Evolutionary conservation across 2,797 vertebrate species (phyloP), one percentile per base, ranked within the genome.

Genomic region (Coregonus ussuriensis): DNA sequence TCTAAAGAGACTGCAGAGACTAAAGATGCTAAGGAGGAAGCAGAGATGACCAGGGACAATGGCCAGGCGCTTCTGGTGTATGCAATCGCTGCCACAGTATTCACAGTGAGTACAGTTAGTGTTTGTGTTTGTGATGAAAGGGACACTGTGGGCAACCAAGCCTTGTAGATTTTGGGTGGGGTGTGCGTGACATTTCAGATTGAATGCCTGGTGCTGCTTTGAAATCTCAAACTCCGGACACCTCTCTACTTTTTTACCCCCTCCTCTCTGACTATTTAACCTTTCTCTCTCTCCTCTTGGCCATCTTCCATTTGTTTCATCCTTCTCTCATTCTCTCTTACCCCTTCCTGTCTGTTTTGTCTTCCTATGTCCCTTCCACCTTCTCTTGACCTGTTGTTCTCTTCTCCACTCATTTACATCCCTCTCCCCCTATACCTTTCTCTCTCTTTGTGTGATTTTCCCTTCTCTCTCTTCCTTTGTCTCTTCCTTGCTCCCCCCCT

Each of bases 1-100:
- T 0, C 84, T 0, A 86, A 85, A 25, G 84, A 77, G 37, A 65
- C 31, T 33, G 86, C 85, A 25, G 84, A 77, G 37, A 59, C 0
- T 0, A 25, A 14, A 33, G 51, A 72, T 29, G 74, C 76, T 29
- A 82, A 80, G 79, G 91, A 91, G 52, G 95, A 96, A 81, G 91
- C 81, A 74, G 94, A 95, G 86, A 78, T 91, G 77, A 90, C 91
- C 80, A 91, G 93, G 87, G 96, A 98, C 91, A 95, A 94, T 72
- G 92, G 93, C 52, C 96, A 96, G 91, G 95, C 95, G 16, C 95
- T 98, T 83, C 94, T 99, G 53, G 94, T 99, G 83, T 99, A 98
- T 82, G 96, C 98, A 73, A 95, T 94, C 70, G 93, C 97, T 37
- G 97, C 97, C 71, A 98, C 96, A 5, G 92, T 98, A 78, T 98